Evolutionary conservation across 2,888 invertebrate genomes (phyloP).

Genomic region (Ichneumon xanthorius): DNA sequence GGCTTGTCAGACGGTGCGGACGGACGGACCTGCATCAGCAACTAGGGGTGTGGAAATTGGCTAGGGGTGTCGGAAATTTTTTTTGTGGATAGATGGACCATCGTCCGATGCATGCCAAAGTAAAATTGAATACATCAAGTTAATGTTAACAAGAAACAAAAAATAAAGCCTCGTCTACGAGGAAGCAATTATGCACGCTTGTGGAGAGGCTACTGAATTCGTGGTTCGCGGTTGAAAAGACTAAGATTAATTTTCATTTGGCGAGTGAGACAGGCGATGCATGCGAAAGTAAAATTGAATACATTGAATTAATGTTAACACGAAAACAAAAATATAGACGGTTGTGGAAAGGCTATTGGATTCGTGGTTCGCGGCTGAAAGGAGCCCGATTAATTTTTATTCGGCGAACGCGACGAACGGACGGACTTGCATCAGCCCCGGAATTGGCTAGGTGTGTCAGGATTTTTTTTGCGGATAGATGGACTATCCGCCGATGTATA

Average conservation of each 20-base stretch:
- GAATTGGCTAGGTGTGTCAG: background rate
- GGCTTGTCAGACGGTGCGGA: conserved; percentile 41
- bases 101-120: background rate
- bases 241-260: conserved; percentile 63
- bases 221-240: conserved; percentile 69
- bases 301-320: no score
- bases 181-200: no score
- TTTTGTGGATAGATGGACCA: background rate
- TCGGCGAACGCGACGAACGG: conserved; percentile 42
- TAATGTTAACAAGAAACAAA: background rate
- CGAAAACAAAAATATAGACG: no score
- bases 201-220: conserved; percentile 38
- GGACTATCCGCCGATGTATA: background rate
- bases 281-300: no score
- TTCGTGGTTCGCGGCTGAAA: conserved; percentile 66
- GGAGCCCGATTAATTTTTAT: conserved; percentile 72
- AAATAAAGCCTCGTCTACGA: no score
- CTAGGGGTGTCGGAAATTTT: background rate
- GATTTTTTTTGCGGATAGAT: background rate
- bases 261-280: no score
- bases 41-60: background rate
- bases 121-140: no score
- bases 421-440: background rate
- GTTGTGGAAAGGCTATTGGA: conserved; percentile 34
- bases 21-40: background rate